Evolutionary conservation across 2,888 invertebrate species (phyloP), one percentile per base, ranked within the genome.

Genomic region (Folsomia candida): DNA sequence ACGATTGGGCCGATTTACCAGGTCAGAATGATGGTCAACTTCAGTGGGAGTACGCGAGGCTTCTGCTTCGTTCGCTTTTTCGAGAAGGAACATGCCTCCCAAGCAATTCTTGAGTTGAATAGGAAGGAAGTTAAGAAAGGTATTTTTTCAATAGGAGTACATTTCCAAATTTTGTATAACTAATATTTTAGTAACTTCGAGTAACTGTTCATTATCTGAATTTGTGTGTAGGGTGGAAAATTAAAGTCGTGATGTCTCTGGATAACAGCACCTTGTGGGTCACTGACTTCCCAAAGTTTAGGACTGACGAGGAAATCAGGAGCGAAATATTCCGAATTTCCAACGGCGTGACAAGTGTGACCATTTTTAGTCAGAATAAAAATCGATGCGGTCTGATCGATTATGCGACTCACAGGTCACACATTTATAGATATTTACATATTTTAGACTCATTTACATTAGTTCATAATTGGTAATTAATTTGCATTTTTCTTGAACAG

Each of bases 11-110:
- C 63, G 2, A 2, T 69, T 11, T 67, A 24, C 25, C 51, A 72
- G 67, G n/a, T 72, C 51, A 54, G 72, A 3, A 25, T 72, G 37
- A 58, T 72, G 69, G 67, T 72, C 69, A 26, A 69, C 29, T 72
- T 69, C 59, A 72, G 69, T n/a, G 72, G 72, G 20, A 63, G 28
- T 0, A 72, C 69, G 9, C 37, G 69, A n/a, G 70, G 73, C 0
- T 73, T 47, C 61, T 59, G 70, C n/a, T 73, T 70, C 54, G 66
- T 61, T 29, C 20, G 24, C 3, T 73, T 68, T 28, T 73, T 54
- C 27, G 9, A 51, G 3, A 54, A 63, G 1, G 22, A 3, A 0
- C 59, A 70, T 9, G 73, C 73, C 1, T 25, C 63, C 4, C 14
- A 25, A 0, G 73, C 73, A 0, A 28, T 70, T 3, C 11, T 2